Conservation (phyloP, 1,140 invertebrate genomes). For the Leucophenga varia region DNA sequence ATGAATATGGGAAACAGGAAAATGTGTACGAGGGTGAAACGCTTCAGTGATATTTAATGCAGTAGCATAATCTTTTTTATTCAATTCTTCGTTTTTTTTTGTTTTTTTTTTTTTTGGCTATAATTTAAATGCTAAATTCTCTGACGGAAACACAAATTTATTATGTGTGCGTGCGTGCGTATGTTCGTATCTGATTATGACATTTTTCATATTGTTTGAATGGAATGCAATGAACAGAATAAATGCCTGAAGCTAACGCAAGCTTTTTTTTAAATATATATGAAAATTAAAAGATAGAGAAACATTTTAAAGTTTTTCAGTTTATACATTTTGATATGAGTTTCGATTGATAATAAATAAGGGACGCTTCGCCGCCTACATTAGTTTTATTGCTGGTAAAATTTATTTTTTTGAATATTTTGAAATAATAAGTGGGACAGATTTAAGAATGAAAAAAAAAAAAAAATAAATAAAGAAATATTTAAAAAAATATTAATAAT, state of each 20-base stretch:
- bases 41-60: slow-evolving; percentile 38
- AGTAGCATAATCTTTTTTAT: slow-evolving; percentile 32
- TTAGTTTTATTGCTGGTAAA: too few species aligned
- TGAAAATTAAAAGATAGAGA: slow-evolving; percentile 37
- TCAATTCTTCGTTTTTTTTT: too few species aligned
- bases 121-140: slow-evolving; percentile 48
- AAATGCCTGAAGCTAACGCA: slow-evolving; percentile 11
- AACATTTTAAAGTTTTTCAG: too few species aligned
- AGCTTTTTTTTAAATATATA: slow-evolving; percentile 18
- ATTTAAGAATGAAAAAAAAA: too few species aligned
- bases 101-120: too few species aligned
- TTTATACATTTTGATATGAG: too few species aligned
- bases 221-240: slow-evolving; percentile 10
- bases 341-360: slow-evolving; percentile 41
- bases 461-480: too few species aligned
- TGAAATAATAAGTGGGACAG: too few species aligned
- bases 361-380: slow-evolving; percentile 20
- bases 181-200: neutral
- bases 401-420: too few species aligned
- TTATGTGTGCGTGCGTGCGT: slow-evolving; percentile 26
- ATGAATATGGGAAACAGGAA: too few species aligned
- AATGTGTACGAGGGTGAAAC: slow-evolving; percentile 33
- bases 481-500: too few species aligned
- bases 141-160: slow-evolving; percentile 41
- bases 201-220: slow-evolving; percentile 4